Conservation (phyloP, 2,113 vertebrate genomes). For the Hippolais icterina region DNA sequence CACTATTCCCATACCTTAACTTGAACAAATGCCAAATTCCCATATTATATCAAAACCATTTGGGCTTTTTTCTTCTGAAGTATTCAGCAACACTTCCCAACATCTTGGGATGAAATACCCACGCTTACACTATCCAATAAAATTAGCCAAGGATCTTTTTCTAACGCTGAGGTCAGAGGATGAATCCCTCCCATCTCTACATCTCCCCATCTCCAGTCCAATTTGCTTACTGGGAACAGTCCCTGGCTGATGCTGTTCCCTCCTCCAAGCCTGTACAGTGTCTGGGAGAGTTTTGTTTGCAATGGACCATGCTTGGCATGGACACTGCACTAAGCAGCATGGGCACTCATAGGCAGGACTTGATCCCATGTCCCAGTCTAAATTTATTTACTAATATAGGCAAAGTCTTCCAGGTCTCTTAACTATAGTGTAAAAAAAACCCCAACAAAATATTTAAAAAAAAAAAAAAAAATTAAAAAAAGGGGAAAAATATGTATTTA, state of each 20-base stretch:
- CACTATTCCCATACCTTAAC: neutral
- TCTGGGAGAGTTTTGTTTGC: neutral
- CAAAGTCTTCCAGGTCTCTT: neutral
- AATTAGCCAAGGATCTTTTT: neutral
- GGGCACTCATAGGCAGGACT: neutral
- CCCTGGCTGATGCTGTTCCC: neutral
- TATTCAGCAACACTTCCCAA: neutral
- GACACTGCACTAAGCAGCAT: neutral
- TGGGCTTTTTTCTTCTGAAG: neutral
- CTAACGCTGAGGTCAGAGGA: neutral
- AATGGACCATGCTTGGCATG: neutral
- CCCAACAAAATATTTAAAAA: neutral
- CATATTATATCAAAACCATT: neutral
- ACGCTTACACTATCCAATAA: neutral
- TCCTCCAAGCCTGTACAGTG: neutral
- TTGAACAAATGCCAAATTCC: neutral
- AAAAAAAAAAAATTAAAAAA: neutral
- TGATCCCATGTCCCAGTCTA: neutral
- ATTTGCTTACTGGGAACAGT: neutral
- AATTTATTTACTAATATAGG: neutral
- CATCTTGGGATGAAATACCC: neutral
- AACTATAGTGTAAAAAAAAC: neutral
- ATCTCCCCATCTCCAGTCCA: neutral
- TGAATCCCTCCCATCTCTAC: neutral
- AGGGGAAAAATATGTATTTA: neutral